A percentile compares a stretch with the other conserved stretches of the same genome.
These are phyloP conservation scores for Brachionus calyciflorus DNA, from an alignment of 1,140 invertebrate species.

Conservation along the genomic window DNA sequence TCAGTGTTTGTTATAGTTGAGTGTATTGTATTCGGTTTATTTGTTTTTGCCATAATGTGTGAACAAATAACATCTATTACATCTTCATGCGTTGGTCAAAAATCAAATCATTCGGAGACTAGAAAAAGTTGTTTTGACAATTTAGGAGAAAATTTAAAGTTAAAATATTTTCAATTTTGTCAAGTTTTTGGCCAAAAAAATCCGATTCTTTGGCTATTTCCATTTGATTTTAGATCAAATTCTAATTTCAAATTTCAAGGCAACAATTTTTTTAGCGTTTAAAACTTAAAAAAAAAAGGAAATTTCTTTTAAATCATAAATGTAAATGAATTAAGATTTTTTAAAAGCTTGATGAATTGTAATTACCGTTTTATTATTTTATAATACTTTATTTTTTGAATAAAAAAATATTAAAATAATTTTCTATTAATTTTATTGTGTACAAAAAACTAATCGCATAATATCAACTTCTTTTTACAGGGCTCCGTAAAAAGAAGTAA, in stretches of 20 bases:
- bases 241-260: background rate
- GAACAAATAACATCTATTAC: constrained; percentile 25
- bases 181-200: constrained; percentile 24
- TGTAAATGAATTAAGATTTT: too few relatives aligned
- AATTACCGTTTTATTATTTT: too few relatives aligned
- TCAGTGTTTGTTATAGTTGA: constrained; percentile 26
- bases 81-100: background rate
- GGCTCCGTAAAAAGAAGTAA: too few relatives aligned
- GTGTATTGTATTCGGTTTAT: constrained; percentile 1
- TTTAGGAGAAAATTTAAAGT: background rate
- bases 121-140: background rate
- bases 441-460: too few relatives aligned
- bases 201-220: constrained; percentile 9
- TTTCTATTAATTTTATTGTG: too few relatives aligned
- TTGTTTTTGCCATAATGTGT: constrained; percentile 26
- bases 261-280: background rate
- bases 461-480: too few relatives aligned
- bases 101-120: background rate
- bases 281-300: too few relatives aligned
- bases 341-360: too few relatives aligned
- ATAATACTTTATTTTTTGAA: too few relatives aligned
- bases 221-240: constrained; percentile 8
- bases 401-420: too few relatives aligned
- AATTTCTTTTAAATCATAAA: too few relatives aligned
- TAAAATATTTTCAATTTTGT: constrained; percentile 15